These are phyloP conservation scores for Channa maculata DNA, from an alignment of 2,113 vertebrate genomes.

Conservation along the genomic window DNA sequence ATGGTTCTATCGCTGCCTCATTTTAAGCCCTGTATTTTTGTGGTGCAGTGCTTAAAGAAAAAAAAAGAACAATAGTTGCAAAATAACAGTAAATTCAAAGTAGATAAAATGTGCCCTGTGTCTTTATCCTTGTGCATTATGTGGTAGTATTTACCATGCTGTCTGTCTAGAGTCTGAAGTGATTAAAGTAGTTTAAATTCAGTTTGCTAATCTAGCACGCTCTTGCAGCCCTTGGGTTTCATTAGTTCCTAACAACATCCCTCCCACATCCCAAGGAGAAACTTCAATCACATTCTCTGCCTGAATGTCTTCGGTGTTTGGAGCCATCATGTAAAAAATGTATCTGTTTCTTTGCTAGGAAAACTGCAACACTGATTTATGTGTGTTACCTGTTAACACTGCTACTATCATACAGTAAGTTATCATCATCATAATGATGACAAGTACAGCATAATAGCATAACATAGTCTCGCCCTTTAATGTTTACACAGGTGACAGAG, in stretches of 20 bases:
- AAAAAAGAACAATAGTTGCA: neutral
- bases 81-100: neutral
- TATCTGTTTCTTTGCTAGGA: slow-evolving; percentile 15
- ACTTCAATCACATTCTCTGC: slow-evolving; percentile 71
- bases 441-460: neutral
- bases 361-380: neutral
- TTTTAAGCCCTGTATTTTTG: too few relatives aligned
- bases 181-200: slow-evolving; percentile 70
- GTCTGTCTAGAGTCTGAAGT: slow-evolving; percentile 50
- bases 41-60: too few relatives aligned
- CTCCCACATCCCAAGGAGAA: slow-evolving; percentile 71
- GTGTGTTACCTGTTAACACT: neutral
- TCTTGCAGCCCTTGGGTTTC: slow-evolving; percentile 70
- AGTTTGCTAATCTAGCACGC: slow-evolving; percentile 59
- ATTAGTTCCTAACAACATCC: slow-evolving; percentile 71
- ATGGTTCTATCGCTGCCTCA: too few relatives aligned
- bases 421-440: too few relatives aligned
- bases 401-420: neutral
- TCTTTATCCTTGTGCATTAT: slow-evolving; percentile 25
- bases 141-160: slow-evolving; percentile 55
- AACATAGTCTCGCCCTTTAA: neutral
- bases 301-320: slow-evolving; percentile 50
- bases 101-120: neutral
- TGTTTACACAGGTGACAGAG: neutral
- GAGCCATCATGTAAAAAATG: slow-evolving; percentile 38